Evolutionary conservation across 2,888 invertebrate genomes (phyloP), one percentile per base, ranked within the genome.

Genomic region (Leucania comma): DNA sequence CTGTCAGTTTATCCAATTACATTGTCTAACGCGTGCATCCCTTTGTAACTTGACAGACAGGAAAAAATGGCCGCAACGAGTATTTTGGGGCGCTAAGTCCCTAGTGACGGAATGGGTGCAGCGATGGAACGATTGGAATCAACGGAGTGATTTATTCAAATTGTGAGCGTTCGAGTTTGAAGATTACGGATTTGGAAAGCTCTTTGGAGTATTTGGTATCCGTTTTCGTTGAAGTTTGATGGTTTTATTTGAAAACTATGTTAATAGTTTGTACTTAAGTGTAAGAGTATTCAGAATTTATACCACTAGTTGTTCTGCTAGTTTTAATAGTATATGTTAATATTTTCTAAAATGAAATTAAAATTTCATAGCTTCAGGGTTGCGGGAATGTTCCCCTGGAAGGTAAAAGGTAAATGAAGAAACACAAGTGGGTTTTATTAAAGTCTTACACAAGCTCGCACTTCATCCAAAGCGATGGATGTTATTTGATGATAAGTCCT

Each of bases 1-100:
- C 86, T 83, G 85, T 69, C 86, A 76, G 86, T 80, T 86, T 86
- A 86, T 84, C 86, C 87, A 84, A 86, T 86, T 86, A 86, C 83
- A 82, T 68, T 72, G 71, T 63, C 78, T 73, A 75, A 83, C 85
- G 83, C 86, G 78, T 79, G 74, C 81, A 80, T 83, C 82, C 86
- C 80, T 81, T 71, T 75, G 72, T 71, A 60, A 72, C 69, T 78
- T 86, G 85, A 85, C 83, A 84, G 86, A 84, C 81, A 81, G 85
- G 83, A 83, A 86, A 86, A 80, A 87, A 86, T 85, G 79, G 84
- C 85, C 81, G 57, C 83, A 81, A 80, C 76, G 80, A 80, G 78
- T 69, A 74, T 75, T 79, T 83, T 67, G 67, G 81, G 83, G 84
- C 69, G 83, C 75, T 62, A 73, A 80, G 72, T 84, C 81, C 81